Percentiles rank a stretch among this genome's conserved stretches.
phyloP scores from a whole-genome alignment of 2,113 vertebrate genomes.

The Odontophorus gujanensis region DNA sequence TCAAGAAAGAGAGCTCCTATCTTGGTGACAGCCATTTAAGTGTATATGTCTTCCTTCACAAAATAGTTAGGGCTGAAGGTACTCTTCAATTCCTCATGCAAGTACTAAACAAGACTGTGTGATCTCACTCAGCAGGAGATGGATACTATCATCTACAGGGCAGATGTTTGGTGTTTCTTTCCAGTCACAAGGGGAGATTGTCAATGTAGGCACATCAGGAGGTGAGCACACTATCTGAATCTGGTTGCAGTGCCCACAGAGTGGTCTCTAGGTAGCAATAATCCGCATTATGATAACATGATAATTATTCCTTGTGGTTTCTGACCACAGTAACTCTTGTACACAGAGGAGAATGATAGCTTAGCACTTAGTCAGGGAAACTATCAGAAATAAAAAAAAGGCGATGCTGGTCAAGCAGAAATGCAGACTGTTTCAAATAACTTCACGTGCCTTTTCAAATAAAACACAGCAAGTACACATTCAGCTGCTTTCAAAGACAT shows the following conservation, averaged over 20 bases:
- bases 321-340: background rate
- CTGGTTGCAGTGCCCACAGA: background rate
- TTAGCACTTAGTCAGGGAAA: background rate
- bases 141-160: background rate
- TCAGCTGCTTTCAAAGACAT: background rate
- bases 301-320: background rate
- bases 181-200: background rate
- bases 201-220: background rate
- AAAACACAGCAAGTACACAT: background rate
- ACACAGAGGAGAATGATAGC: background rate
- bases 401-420: background rate
- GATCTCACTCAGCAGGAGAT: background rate
- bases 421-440: background rate
- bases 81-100: background rate
- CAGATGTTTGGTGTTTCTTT: background rate
- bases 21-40: background rate
- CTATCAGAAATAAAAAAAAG: rapidly evolving
- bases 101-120: background rate
- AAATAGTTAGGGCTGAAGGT: background rate
- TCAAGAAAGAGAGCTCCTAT: background rate
- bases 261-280: background rate
- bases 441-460: background rate
- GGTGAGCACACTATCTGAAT: background rate
- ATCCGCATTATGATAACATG: background rate
- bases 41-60: rapidly evolving